phyloP scores from a whole-genome alignment of 2,888 invertebrate species.

The Rutpela maculata region DNA sequence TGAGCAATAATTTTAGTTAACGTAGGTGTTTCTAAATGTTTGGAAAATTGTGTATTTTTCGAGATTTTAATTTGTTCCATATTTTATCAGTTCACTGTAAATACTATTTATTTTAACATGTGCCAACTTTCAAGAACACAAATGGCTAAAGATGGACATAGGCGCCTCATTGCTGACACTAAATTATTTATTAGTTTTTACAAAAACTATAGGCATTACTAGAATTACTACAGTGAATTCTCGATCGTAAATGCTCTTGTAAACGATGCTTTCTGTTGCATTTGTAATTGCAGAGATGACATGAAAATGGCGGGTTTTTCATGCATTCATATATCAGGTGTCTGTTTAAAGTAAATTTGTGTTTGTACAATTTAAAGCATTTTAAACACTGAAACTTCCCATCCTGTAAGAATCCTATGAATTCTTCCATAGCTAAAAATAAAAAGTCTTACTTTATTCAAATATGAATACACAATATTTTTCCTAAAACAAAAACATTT shows the following conservation, averaged over 20 bases:
- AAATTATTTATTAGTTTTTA: too few relatives aligned
- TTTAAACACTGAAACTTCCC: constrained; percentile 40
- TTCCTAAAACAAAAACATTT: background rate
- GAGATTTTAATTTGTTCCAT: too few relatives aligned
- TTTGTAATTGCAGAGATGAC: constrained; percentile 45
- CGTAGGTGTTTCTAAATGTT: too few relatives aligned
- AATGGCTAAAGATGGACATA: too few relatives aligned
- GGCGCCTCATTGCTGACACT: too few relatives aligned
- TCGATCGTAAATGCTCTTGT: constrained; percentile 26
- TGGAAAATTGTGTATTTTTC: too few relatives aligned
- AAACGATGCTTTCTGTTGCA: constrained; percentile 51
- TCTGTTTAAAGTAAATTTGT: constrained; percentile 44
- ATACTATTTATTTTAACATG: too few relatives aligned
- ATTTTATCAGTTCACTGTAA: too few relatives aligned
- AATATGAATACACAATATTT: background rate
- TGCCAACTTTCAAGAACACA: too few relatives aligned
- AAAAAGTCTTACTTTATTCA: background rate
- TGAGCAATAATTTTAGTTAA: too few relatives aligned
- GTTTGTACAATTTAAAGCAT: constrained; percentile 47
- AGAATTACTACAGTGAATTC: constrained; percentile 17
- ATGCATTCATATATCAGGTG: constrained; percentile 52
- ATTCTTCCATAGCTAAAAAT: constrained; percentile 13
- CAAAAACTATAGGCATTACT: too few relatives aligned
- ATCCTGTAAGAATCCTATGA: constrained; percentile 1
- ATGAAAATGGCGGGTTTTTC: constrained; percentile 45